Percentiles rank a stretch among this genome's conserved stretches.
phyloP scores from a whole-genome alignment of 2,797 vertebrate species.

The Yasuhikotakia modesta region DNA sequence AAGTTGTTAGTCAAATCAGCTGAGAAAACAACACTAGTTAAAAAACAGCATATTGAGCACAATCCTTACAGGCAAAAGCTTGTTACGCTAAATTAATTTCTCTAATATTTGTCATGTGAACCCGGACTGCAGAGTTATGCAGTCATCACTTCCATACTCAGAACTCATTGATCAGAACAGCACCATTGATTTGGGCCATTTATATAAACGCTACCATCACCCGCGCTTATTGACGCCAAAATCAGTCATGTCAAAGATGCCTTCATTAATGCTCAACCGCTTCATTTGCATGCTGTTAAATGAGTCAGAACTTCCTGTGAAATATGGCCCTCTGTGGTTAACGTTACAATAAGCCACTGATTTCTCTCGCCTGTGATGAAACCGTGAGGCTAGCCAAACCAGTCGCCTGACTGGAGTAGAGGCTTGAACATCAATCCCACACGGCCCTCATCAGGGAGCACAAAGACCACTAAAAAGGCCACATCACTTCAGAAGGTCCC shows the following conservation, averaged over 20 bases:
- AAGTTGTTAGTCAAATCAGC: not conserved
- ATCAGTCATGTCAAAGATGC: constrained; percentile 57
- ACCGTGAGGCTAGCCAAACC: not conserved
- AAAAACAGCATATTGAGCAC: constrained; percentile 5
- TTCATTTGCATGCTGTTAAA: constrained; percentile 41
- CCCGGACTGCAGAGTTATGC: constrained; percentile 45
- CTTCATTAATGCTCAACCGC: constrained; percentile 48
- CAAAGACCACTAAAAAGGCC: constrained; percentile 7
- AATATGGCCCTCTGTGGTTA: constrained; percentile 27
- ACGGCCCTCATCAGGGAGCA: not conserved
- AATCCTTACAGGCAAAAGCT: not conserved
- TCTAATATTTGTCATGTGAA: constrained; percentile 33
- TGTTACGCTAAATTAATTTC: constrained; percentile 50
- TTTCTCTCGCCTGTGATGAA: constrained; percentile 14
- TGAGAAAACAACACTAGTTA: not conserved
- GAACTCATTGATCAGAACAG: constrained; percentile 52
- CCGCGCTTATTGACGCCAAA: constrained; percentile 39
- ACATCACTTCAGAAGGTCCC: constrained; percentile 16
- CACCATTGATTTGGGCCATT: constrained; percentile 52
- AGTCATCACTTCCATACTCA: constrained; percentile 45
- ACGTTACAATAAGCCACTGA: constrained; percentile 20
- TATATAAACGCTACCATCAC: constrained; percentile 36
- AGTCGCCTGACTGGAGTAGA: not conserved
- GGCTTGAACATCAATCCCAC: constrained; percentile 10
- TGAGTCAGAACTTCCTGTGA: constrained; percentile 34